Conservation (phyloP, 2,888 invertebrate genomes). For the Anagyrus pseudococci region DNA sequence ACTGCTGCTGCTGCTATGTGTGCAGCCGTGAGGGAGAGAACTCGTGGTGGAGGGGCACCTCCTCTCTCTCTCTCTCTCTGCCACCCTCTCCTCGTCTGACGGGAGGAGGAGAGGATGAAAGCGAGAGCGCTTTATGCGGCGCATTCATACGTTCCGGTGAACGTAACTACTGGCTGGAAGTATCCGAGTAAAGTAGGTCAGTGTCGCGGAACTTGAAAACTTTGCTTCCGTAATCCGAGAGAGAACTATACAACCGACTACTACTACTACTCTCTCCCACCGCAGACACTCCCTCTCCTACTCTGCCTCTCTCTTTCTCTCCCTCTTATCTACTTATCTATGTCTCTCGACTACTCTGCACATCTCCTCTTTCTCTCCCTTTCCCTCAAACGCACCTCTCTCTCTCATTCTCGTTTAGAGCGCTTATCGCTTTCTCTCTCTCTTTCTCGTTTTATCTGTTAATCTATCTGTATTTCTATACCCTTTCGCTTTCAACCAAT, state of each 20-base stretch:
- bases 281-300: constrained; percentile 15
- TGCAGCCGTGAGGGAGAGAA: constrained; percentile 20
- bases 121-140: constrained; percentile 56
- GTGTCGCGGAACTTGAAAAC: constrained; percentile 62
- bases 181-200: constrained; percentile 59
- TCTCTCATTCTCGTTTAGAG: no score
- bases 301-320: no score
- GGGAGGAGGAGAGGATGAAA: constrained; percentile 48
- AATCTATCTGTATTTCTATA: constrained; percentile 40
- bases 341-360: no score
- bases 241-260: constrained; percentile 26
- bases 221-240: constrained; percentile 61
- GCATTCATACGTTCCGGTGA: constrained; percentile 57
- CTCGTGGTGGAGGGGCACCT: constrained; percentile 31
- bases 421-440: no score
- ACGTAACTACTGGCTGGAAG: constrained; percentile 56
- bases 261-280: no score
- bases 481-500: constrained; percentile 35
- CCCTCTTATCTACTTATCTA: constrained; percentile 24
- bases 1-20: no score
- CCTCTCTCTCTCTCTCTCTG: no score
- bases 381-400: not conserved
- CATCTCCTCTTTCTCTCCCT: constrained; percentile 12
- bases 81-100: no score
- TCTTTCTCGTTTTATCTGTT: constrained; percentile 35